These are phyloP conservation scores for Ceratina australensis DNA, from an alignment of 1,140 invertebrate genomes.

Conservation along the genomic window DNA sequence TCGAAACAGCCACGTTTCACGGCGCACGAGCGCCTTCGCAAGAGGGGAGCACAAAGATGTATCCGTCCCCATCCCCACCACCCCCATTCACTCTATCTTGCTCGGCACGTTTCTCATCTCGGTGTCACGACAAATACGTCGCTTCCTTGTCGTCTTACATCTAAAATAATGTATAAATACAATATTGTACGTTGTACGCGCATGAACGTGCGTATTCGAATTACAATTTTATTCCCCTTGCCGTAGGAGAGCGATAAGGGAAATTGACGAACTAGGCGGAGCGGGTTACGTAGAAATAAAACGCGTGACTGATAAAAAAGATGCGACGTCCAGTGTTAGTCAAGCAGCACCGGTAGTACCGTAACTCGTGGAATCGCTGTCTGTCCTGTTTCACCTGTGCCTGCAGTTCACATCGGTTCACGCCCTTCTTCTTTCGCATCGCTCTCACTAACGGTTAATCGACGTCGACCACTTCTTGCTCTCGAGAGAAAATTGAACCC, in stretches of 20 bases:
- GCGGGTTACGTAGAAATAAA: conserved; percentile 14
- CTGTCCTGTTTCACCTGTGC: conserved; percentile 50
- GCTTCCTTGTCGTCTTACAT: conserved; percentile 52
- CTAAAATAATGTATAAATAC: conserved; percentile 35
- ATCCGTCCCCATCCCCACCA: conserved; percentile 42
- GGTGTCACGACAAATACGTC: conserved; percentile 60
- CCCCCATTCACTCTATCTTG: conserved; percentile 40
- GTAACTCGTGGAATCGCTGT: conserved; percentile 55
- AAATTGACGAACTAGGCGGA: conserved; percentile 16
- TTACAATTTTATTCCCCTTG: conserved; percentile 29
- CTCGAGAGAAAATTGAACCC: conserved; percentile 12
- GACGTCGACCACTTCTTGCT: conserved; percentile 41
- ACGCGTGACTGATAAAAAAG: conserved; percentile 3
- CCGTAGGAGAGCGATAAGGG: conserved; percentile 19
- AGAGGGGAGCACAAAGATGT: conserved; percentile 58
- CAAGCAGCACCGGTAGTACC: conserved; percentile 52
- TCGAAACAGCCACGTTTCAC: conserved; percentile 65
- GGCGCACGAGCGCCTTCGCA: conserved; percentile 47
- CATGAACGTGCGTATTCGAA: not conserved
- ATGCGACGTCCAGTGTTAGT: conserved; percentile 27
- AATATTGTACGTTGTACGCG: not conserved
- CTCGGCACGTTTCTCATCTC: conserved; percentile 44
- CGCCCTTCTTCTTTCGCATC: conserved; percentile 55
- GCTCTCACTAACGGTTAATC: conserved; percentile 60
- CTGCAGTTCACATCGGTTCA: conserved; percentile 52